Evolutionary conservation across 1,140 invertebrate species (phyloP), one percentile per base, ranked within the genome.

Genomic region (Trichonephila inaurata): DNA sequence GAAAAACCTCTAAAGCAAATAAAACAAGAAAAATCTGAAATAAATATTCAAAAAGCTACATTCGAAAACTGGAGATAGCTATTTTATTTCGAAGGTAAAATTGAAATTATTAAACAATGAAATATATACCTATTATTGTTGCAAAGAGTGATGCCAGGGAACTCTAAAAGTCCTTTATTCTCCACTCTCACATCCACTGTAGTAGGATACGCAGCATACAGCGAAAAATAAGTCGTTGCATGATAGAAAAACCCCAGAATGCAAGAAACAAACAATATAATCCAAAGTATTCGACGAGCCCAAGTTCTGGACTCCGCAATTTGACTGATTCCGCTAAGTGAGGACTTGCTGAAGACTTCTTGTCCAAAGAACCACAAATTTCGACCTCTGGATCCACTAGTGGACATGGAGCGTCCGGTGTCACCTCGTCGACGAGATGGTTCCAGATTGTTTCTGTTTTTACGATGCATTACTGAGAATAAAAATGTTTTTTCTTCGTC

Each of bases 191-290:
- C 94, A 40, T 94, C 94, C 6, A 95, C 94, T 4, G 94, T 91
- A n/a, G 91, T 95, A 0, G 94, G 94, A 83, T 94, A 95, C 0
- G 94, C 91, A 40, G 94, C 94, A 19, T 94, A 95, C 0, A 95
- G 19, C 2, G 93, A 87, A 16, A 95, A 92, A 28, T 94, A 94
- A 2, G 86, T 92, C 4, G 90, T 93, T 0, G 94, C 94, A 40
- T 94, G 94, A n/a, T 94, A 94, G 12, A 92, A 91, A 77, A 94
- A 94, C 0, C 94, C 94, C 44, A 92, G 58, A n/a, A 94, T 86
- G 61, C 94, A 94, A 2, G 86, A 89, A 0, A 89, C 89, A 28
- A 94, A 94, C 16, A 92, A 28, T 18, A 85, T 4, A 3, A 94
- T 91, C 94, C 94, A 94, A 16, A 94, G 62, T 18, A 93, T 58